Evolutionary conservation across 2,113 vertebrate species (phyloP).

Genomic region (Triplophysa siluroides): DNA sequence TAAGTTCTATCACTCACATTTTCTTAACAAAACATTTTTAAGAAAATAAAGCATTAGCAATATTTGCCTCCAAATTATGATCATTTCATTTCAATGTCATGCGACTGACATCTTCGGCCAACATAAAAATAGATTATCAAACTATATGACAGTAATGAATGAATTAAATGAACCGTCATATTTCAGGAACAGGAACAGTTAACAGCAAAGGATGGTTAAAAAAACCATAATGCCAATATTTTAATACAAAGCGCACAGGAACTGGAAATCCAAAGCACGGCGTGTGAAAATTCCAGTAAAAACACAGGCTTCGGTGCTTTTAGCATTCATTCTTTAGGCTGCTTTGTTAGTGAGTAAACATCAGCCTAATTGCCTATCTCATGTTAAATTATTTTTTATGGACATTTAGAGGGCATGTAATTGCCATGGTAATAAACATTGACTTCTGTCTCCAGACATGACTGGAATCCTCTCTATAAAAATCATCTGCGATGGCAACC

Average conservation of each 20-base stretch:
- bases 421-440: conserved; percentile 73
- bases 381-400: conserved; percentile 72
- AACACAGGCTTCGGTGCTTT: conserved; percentile 39
- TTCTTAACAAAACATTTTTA: no score
- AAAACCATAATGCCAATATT: not conserved
- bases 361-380: conserved; percentile 67
- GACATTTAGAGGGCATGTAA: conserved; percentile 68
- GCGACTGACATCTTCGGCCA: no score
- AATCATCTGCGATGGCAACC: conserved; percentile 68
- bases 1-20: no score
- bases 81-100: no score
- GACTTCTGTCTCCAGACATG: conserved; percentile 72
- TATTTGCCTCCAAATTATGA: no score
- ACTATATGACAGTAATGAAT: no score
- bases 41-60: no score
- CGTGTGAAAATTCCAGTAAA: not conserved
- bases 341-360: conserved; percentile 62
- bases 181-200: no score
- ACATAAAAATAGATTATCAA: no score
- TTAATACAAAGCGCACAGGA: not conserved
- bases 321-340: conserved; percentile 43
- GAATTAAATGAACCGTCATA: no score
- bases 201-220: not conserved
- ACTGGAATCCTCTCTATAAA: conserved; percentile 68
- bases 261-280: not conserved